Evolutionary conservation across 2,888 invertebrate species (phyloP), one percentile per base, ranked within the genome.

Genomic region (Heliconius ismenius): DNA sequence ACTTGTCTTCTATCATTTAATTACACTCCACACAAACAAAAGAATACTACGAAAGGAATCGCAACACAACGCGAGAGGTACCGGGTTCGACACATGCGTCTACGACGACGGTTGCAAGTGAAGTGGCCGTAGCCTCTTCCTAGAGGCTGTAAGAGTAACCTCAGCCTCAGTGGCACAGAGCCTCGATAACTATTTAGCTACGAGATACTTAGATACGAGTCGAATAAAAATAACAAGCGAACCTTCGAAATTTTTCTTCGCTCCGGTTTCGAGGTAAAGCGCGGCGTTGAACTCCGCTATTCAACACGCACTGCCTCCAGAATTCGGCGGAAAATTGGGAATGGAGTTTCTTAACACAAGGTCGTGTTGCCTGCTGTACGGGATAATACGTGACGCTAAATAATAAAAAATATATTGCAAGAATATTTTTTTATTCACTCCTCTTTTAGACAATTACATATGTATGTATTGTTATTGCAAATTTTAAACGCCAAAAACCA

Each of bases 91-190:
- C 82, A 84, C 88, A 88, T 85, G 87, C 88, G 88, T 81, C 83
- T 86, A 81, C 83, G 84, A 80, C 88, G 87, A 81, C 84, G 88
- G 85, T 86, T 83, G 83, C 82, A 82, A 80, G 84, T 85, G 82
- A 86, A 92, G 87, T 92, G 91, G 78, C 91, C 88, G 84, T 78
- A 82, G 83, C 86, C 28, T 87, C 86, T 84, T 85, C 81, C 79
- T 76, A 76, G 78, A 81, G 74, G 49, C 68, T 81, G 82, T 82
- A 79, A 43, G 67, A 67, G 67, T 67, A 67, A 81, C 81, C 82
- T 84, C 83, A 85, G 84, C 81, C 82, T 84, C 83, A 85, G 84
- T 83, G 83, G 84, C 81, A 83, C n/a, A 74, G 82, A 84, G 84
- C 84, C 84, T 83, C 82, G 87, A 88, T 79, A 65, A 58, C n/a